Evolutionary conservation across 2,113 vertebrate species (phyloP).

Genomic region (Podilymbus podiceps): DNA sequence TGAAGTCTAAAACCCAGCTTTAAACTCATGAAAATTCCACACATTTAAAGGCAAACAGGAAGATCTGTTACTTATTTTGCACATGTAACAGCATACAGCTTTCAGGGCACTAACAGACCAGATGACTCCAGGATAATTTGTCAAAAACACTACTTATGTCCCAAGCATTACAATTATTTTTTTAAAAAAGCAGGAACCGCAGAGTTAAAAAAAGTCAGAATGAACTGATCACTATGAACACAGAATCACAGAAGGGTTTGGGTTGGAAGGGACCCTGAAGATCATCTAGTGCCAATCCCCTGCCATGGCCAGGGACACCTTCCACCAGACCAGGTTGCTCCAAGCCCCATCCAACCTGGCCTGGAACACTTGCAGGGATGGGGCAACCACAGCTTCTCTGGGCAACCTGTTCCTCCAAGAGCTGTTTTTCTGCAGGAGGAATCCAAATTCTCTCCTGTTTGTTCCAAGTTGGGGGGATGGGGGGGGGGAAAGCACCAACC

Average conservation of each 20-base stretch:
- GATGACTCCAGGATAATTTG: not conserved
- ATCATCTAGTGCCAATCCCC: no score
- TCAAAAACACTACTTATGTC: not conserved
- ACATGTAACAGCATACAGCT: not conserved
- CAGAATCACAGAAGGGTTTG: no score
- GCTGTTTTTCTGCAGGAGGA: not conserved
- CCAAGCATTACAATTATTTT: not conserved
- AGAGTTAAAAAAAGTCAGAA: not conserved
- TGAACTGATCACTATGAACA: no score
- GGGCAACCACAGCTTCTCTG: no score
- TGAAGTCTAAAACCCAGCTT: not conserved
- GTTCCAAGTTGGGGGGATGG: not conserved
- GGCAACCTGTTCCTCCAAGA: no score
- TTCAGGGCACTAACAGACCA: not conserved
- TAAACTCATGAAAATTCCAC: not conserved
- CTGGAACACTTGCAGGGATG: no score
- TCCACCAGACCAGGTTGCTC: no score
- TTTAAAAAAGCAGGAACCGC: not conserved
- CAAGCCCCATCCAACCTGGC: no score
- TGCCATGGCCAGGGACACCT: no score
- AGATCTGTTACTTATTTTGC: constrained; percentile 2
- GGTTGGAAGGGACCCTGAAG: no score
- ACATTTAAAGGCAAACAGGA: not conserved
- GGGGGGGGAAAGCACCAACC: no score
- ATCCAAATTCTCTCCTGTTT: not conserved